phyloP scores from a whole-genome alignment of 2,113 vertebrate genomes.

The Takifugu bimaculatus region DNA sequence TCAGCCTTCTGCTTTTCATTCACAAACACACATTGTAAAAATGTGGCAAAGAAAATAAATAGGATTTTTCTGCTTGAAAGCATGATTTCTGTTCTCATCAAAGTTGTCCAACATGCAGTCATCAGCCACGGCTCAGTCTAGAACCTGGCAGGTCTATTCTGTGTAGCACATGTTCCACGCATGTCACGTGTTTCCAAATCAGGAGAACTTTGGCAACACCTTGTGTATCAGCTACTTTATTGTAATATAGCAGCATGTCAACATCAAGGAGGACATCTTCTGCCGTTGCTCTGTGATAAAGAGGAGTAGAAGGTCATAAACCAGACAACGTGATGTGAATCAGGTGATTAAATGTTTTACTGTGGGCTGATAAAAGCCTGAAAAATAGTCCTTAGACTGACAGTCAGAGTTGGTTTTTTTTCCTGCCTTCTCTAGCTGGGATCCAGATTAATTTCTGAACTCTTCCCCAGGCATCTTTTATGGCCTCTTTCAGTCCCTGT shows the following conservation, averaged over 20 bases:
- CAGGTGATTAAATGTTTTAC: not conserved
- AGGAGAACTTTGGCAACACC: not conserved
- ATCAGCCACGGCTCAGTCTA: too few species aligned
- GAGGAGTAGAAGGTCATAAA: not conserved
- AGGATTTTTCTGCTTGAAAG: not conserved
- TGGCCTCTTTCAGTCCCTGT: too few species aligned
- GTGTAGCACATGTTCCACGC: slow-evolving; percentile 7
- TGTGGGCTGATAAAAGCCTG: not conserved
- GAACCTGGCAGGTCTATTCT: not conserved
- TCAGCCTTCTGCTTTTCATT: slow-evolving; percentile 32
- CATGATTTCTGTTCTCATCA: not conserved
- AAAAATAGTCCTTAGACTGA: not conserved
- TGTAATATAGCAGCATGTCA: slow-evolving; percentile 1
- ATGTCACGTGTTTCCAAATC: slow-evolving; percentile 14
- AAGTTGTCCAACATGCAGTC: not conserved
- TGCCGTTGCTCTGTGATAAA: too few species aligned
- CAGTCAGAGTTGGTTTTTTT: too few species aligned
- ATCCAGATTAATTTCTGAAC: too few species aligned
- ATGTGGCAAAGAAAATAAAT: too few species aligned
- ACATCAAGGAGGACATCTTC: not conserved
- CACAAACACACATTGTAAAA: not conserved
- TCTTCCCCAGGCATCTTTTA: too few species aligned
- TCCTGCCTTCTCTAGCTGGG: not conserved
- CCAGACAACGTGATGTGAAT: not conserved
- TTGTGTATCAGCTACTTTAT: slow-evolving; percentile 1